Conservation (phyloP, 2,797 vertebrate genomes). For the Leuciscus waleckii region DNA sequence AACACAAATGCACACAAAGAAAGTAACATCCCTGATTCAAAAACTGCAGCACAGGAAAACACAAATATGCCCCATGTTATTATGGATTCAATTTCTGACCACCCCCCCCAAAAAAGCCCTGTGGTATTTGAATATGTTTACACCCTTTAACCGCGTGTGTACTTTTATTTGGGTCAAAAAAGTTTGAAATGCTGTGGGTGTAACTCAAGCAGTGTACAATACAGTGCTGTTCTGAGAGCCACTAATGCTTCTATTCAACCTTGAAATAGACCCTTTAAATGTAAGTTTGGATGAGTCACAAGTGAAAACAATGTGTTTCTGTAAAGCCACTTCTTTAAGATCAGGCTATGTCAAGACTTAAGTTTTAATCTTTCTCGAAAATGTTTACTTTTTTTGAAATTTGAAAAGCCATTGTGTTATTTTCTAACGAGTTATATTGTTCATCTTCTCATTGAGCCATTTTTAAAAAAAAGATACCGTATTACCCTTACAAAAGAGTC, state of each 20-base stretch:
- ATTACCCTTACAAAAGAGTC: background rate
- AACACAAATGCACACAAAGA: conserved; percentile 43
- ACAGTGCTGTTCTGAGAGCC: conserved; percentile 24
- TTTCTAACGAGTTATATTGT: conserved; percentile 33
- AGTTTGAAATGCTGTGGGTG: conserved; percentile 44
- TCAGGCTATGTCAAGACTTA: background rate
- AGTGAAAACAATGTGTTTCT: conserved; percentile 6
- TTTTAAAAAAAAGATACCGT: background rate
- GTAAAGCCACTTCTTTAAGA: background rate
- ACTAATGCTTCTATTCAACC: conserved; percentile 39
- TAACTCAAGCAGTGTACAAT: conserved; percentile 20
- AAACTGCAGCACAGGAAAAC: conserved; percentile 28
- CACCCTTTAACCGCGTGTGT: conserved; percentile 34
- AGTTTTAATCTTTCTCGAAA: background rate
- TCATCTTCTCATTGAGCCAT: background rate
- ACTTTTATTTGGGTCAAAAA: conserved; percentile 41
- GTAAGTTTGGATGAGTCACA: conserved; percentile 32
- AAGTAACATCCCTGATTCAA: conserved; percentile 42
- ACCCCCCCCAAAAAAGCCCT: conserved; percentile 48
- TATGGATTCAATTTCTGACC: conserved; percentile 37
- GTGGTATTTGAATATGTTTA: conserved; percentile 39
- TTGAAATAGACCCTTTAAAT: conserved; percentile 29
- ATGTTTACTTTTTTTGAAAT: background rate
- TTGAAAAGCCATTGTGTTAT: conserved; percentile 2
- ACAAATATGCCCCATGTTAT: conserved; percentile 35